Evolutionary conservation across 2,888 invertebrate species (phyloP), one percentile per base, ranked within the genome.

Genomic region (Cabera pusaria): DNA sequence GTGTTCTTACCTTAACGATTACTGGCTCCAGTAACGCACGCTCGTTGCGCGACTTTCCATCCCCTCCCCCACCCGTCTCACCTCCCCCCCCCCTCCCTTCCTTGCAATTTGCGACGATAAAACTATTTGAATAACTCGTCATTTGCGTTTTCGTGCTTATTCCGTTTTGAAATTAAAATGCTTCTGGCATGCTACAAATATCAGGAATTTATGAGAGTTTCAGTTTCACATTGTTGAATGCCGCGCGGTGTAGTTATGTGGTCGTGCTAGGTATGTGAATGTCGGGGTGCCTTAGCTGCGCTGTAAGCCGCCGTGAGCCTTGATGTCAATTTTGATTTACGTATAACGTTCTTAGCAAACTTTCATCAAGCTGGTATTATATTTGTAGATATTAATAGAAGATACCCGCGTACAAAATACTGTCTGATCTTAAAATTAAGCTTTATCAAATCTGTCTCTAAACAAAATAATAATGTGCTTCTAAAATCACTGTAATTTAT

Each of bases 141-240:
- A 29, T 36, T 43, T 35, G 23, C 34, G 25, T 35, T 37, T 27
- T 33, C 33, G 37, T 42, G 40, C 22, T 44, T 25, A 31, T 38
- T 40, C 35, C 46, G 17, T 38, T 52, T 35, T 10, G n/a, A 36
- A 49, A 49, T 49, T 43, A 49, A 49, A 47, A 44, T 46, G 25
- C 25, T 29, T 36, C 10, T 23, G 19, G 33, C 46, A 16, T 24
- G 49, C 44, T 31, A 46, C 44, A 39, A 40, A 44, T 40, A 52
- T 35, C 32, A 24, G 26, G 29, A 35, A 42, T 49, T 46, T 42
- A 46, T 32, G 46, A 26, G 44, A 23, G n/a, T 11, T 22, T 41
- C 22, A 29, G 25, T 39, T 31, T 35, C 12, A 7, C 38, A 31
- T 32, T 17, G 5, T 26, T 26, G 26, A 21, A 27, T 22, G 20